Conservation (phyloP, 2,113 vertebrate species). For the Ivindomyrus marchei region DNA sequence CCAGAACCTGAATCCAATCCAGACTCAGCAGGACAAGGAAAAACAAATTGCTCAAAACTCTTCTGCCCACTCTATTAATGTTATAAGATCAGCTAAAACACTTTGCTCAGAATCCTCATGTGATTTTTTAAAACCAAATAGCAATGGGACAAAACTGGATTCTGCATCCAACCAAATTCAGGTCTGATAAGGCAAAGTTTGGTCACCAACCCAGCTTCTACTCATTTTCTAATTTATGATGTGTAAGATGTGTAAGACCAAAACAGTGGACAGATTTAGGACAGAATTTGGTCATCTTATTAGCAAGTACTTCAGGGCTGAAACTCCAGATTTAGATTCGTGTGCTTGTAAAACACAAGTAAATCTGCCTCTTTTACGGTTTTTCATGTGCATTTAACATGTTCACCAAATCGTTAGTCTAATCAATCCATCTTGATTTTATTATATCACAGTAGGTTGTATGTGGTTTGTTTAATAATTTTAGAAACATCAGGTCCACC, state of each 20-base stretch:
- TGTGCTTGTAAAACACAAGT: neutral
- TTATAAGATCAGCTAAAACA: neutral
- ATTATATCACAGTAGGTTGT: neutral
- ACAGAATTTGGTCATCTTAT: neutral
- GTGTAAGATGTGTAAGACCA: neutral
- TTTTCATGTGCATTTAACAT: neutral
- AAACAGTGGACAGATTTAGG: neutral
- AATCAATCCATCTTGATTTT: neutral
- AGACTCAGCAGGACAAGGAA: neutral
- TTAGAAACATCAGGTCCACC: neutral
- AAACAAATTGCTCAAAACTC: neutral
- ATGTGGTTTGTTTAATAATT: neutral
- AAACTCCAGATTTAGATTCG: neutral
- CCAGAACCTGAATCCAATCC: neutral
- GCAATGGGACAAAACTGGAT: neutral
- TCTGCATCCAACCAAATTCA: neutral
- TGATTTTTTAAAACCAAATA: neutral
- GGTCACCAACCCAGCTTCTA: neutral
- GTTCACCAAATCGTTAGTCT: neutral
- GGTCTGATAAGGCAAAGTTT: neutral
- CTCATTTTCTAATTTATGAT: neutral
- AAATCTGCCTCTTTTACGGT: neutral
- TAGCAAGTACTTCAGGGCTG: neutral
- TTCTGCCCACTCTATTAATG: neutral
- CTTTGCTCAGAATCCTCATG: neutral